Evolutionary conservation across 2,888 invertebrate genomes (phyloP).

Genomic region (Sesia apiformis): DNA sequence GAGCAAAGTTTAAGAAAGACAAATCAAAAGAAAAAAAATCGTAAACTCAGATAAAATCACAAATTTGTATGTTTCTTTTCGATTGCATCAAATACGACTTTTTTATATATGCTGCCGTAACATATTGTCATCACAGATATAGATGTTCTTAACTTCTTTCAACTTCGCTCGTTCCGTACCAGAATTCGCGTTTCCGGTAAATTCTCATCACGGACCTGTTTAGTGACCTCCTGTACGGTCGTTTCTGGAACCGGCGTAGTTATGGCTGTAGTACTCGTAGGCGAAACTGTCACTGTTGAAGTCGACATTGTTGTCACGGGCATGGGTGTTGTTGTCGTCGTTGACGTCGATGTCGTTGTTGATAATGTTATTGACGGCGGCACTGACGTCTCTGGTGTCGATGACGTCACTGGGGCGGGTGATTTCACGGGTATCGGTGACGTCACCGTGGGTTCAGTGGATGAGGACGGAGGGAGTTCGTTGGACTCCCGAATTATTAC

Average conservation of each 20-base stretch:
- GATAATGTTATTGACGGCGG: constrained; percentile 17
- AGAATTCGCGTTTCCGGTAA: too few species aligned
- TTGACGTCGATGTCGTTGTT: constrained; percentile 10
- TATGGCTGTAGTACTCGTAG: constrained; percentile 31
- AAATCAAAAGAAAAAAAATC: too few species aligned
- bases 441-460: constrained; percentile 32
- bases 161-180: too few species aligned
- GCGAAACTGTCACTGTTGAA: constrained; percentile 16
- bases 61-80: too few species aligned
- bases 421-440: constrained; percentile 31
- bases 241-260: constrained; percentile 42
- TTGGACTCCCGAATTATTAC: constrained; percentile 66
- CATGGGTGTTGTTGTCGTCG: constrained; percentile 3
- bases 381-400: constrained; percentile 21
- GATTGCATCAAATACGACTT: too few species aligned
- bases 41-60: too few species aligned
- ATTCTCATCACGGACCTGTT: constrained; percentile 40
- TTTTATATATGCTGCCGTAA: too few species aligned
- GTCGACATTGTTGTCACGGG: constrained; percentile 15
- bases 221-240: constrained; percentile 47
- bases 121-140: too few species aligned
- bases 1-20: too few species aligned
- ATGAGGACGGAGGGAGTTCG: constrained; percentile 48
- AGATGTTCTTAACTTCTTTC: too few species aligned
- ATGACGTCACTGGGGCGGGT: constrained; percentile 30